phyloP scores from a whole-genome alignment of 2,888 invertebrate species.

The Sinopyrophorus schimmeli region DNA sequence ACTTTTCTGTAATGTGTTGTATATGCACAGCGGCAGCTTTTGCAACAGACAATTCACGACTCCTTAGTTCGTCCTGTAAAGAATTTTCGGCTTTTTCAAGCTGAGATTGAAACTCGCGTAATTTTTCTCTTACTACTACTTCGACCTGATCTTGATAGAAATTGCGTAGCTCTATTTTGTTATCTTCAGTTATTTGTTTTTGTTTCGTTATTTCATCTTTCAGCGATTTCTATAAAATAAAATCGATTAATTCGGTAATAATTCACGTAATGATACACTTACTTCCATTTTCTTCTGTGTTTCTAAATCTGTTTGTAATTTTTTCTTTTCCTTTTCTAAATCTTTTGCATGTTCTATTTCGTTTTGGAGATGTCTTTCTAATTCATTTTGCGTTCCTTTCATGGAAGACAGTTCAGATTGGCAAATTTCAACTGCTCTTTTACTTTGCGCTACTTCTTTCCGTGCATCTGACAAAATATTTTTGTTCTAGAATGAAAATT shows the following conservation, averaged over 20 bases:
- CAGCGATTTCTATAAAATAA: conserved; percentile 53
- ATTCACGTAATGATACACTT: conserved; percentile 10
- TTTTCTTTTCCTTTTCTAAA: conserved; percentile 49
- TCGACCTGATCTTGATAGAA: conserved; percentile 83
- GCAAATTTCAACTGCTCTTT: conserved; percentile 59
- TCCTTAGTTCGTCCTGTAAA: conserved; percentile 65
- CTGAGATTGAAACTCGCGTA: conserved; percentile 77
- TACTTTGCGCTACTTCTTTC: conserved; percentile 50
- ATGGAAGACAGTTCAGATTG: conserved; percentile 51
- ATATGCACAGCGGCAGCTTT: conserved; percentile 75
- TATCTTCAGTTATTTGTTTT: conserved; percentile 63
- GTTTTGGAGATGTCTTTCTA: conserved; percentile 42
- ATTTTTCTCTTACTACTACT: conserved; percentile 72
- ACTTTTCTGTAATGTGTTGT: conserved; percentile 70
- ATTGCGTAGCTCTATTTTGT: conserved; percentile 68
- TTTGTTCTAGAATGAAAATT: conserved; percentile 47
- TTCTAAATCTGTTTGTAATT: conserved; percentile 47
- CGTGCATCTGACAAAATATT: conserved; percentile 44
- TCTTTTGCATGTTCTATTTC: conserved; percentile 38
- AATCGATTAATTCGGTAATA: too few relatives aligned
- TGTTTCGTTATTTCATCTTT: conserved; percentile 52
- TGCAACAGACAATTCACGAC: conserved; percentile 67
- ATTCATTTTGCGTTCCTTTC: conserved; percentile 43
- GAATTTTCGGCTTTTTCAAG: conserved; percentile 70
- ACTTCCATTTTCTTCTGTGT: conserved; percentile 50